These are phyloP conservation scores for Clanis bilineata DNA, from an alignment of 2,888 invertebrate genomes.

Conservation along the genomic window DNA sequence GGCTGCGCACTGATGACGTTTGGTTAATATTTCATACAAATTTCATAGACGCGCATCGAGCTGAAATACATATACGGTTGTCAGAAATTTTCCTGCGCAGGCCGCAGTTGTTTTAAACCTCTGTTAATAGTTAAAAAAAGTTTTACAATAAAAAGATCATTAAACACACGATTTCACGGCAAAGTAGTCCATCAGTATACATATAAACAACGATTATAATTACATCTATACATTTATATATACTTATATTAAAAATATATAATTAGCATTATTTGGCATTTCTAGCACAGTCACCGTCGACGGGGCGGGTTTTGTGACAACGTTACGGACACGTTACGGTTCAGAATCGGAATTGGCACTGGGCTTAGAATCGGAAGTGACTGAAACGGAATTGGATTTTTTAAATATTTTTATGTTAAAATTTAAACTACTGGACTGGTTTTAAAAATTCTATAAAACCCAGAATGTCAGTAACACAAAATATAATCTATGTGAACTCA, in stretches of 20 bases:
- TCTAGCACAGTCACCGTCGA: conserved; percentile 33
- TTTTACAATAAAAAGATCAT: neutral
- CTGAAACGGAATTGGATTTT: neutral
- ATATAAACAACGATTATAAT: neutral
- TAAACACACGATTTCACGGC: neutral
- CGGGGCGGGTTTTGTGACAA: conserved; percentile 16
- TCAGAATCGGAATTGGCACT: neutral
- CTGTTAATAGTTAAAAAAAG: too few species aligned
- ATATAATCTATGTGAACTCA: too few species aligned
- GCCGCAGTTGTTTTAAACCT: neutral
- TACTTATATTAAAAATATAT: conserved; percentile 38
- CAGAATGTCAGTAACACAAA: too few species aligned
- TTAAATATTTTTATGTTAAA: too few species aligned
- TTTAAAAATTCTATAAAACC: too few species aligned
- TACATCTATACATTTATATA: conserved; percentile 8
- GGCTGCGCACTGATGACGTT: too few species aligned
- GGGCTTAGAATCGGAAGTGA: neutral
- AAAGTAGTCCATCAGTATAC: neutral
- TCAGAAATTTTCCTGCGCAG: too few species aligned
- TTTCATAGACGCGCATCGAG: too few species aligned
- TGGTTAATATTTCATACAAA: too few species aligned
- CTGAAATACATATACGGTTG: too few species aligned
- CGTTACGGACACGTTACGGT: conserved; percentile 10
- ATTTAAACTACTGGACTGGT: too few species aligned
- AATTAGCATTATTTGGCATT: conserved; percentile 39